Base-by-base conservation (phyloP, 2,113 vertebrate genomes). In the Sinocyclocheilus anshuiensis region DNA sequence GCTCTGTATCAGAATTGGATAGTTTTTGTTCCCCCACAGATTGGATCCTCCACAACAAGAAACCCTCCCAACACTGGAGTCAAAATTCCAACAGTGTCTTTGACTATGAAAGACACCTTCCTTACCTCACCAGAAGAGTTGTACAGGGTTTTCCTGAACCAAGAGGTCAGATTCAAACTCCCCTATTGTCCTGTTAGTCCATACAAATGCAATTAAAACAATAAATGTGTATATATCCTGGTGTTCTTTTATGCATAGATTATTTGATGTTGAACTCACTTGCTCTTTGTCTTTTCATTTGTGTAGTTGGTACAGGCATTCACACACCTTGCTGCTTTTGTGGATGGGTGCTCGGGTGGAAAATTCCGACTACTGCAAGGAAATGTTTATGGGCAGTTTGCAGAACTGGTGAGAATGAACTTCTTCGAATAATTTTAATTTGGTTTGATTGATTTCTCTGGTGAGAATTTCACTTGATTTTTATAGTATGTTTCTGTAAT, bases 231-330 rank as follows among this genome's bases (percentile, higher is more conserved):
- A 26, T 71, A 16, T 36, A 12, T 67, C 1, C 61, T 10, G 77
- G 9, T 36, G 15, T 39, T 53, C 36, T 59, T 33, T 61, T 24
- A 6, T 22, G 4, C 4, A 71, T 5, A 74, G 53, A 29, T 59
- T 29, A 10, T 61, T 20, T 81, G 39, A 61, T 63, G 26, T 16
- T 45, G 11, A 29, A 50, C 57, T 39, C 42, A 61, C 15, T 76
- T 55, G 20, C 7, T 67, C 57, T 4, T 33, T 83, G 75, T 78
- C 15, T 65, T 55, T 87, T 18, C 1, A 15, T 84, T 24, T 59
- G 26, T 77, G 55, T 90, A 97, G 96, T 92, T 97, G 92, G 95
- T 97, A 7, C 95, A 96, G 71, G 96, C 95, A 86, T 97, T 97
- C 82, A 97, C 96, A 2, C 96, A 96, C 0, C 95, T 96, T 55